Conservation (phyloP, 1,140 invertebrate genomes). For the Solenopsis invicta region DNA sequence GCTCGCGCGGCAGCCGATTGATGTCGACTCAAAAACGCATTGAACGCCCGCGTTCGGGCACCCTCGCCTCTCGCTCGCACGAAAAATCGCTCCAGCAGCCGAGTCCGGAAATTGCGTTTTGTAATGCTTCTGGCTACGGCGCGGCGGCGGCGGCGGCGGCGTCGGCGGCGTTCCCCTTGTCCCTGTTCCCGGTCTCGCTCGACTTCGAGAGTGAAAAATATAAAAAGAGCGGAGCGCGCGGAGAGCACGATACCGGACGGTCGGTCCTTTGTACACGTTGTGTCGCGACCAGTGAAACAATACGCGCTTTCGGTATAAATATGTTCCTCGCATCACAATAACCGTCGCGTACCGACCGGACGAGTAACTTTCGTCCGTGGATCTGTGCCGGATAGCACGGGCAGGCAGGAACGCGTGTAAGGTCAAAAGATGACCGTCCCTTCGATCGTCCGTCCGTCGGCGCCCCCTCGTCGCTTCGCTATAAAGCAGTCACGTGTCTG, state of each 20-base stretch:
- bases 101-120: slow-evolving; percentile 80
- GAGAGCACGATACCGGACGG: slow-evolving; percentile 22
- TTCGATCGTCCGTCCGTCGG: slow-evolving; percentile 35
- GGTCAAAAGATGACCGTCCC: slow-evolving; percentile 79
- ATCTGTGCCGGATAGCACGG: background rate
- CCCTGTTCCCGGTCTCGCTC: background rate
- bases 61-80: slow-evolving; percentile 53
- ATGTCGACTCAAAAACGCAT: slow-evolving; percentile 69
- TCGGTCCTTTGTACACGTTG: slow-evolving; percentile 67
- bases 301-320: slow-evolving; percentile 77
- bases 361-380: slow-evolving; percentile 75
- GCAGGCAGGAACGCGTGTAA: slow-evolving; percentile 38
- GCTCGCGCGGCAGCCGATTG: slow-evolving; percentile 64
- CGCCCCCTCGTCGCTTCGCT: slow-evolving; percentile 72
- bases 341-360: slow-evolving; percentile 50
- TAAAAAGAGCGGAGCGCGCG: slow-evolving; percentile 66
- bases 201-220: slow-evolving; percentile 70
- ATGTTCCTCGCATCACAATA: slow-evolving; percentile 78
- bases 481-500: slow-evolving; percentile 83
- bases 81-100: slow-evolving; percentile 66
- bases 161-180: background rate
- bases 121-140: slow-evolving; percentile 73
- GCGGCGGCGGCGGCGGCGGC: background rate
- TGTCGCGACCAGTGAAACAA: slow-evolving; percentile 77
- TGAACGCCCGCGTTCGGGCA: slow-evolving; percentile 52